Evolutionary conservation across 37 sponge, comb jelly and placozoan species (phyloP).

Genomic region (Spongia lamella): DNA sequence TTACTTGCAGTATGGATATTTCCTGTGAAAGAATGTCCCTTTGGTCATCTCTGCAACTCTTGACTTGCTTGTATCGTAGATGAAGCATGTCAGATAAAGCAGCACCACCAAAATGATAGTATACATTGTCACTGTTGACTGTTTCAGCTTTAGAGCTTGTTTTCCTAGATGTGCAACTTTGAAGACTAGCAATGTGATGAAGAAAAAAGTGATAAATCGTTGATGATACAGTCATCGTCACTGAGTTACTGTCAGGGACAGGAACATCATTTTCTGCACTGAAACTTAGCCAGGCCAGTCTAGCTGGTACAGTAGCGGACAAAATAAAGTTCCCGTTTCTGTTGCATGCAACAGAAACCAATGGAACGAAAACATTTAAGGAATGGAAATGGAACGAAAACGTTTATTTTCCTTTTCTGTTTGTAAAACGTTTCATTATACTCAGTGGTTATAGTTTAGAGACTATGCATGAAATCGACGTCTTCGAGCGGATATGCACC

Average conservation of each 20-base stretch:
- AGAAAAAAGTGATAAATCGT: slow-evolving; percentile 8
- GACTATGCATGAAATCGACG: too few species aligned
- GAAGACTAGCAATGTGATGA: too few species aligned
- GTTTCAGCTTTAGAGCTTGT: background rate
- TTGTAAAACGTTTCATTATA: too few species aligned
- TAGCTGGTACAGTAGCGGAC: background rate
- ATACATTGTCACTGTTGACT: background rate
- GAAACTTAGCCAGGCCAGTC: background rate
- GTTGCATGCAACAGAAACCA: too few species aligned
- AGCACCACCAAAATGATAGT: slow-evolving; percentile 17
- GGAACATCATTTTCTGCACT: background rate
- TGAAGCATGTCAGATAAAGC: slow-evolving; percentile 15
- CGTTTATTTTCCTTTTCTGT: too few species aligned
- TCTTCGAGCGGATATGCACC: too few species aligned
- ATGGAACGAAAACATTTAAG: too few species aligned
- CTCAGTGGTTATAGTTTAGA: too few species aligned
- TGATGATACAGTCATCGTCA: slow-evolving; percentile 10
- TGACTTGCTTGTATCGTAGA: slow-evolving; percentile 3
- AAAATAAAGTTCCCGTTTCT: too few species aligned
- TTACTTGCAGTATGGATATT: slow-evolving; percentile 3
- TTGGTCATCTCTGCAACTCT: background rate
- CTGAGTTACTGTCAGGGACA: background rate
- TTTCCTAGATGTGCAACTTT: too few species aligned
- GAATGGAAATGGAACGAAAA: too few species aligned
- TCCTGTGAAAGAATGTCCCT: slow-evolving; percentile 6